Evolutionary conservation across 2,888 invertebrate species (phyloP), one percentile per base, ranked within the genome.

Genomic region (Eueremaeus valkanovi): DNA sequence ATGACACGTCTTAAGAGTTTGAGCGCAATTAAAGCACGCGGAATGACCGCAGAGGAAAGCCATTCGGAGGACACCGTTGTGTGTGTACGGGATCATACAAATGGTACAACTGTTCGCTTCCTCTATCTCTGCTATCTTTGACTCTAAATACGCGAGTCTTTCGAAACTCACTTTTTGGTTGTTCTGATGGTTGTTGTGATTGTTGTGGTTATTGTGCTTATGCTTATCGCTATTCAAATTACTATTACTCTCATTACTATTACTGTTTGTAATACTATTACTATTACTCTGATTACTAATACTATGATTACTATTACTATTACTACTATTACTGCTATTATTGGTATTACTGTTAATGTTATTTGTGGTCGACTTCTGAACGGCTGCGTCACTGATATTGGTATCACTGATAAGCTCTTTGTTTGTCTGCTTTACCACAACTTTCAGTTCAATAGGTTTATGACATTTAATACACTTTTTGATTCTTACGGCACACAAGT

Each of bases 41-140:
- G 90, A 90, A 81, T 93, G 93, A 1, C 93, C 93, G 81, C 93
- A 93, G n/a, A 92, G 85, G 83, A 93, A 93, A 29, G 90, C 92
- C 27, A 92, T 90, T 81, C 92, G 91, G 49, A 90, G 86, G 77
- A 88, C 87, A 16, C 63, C 63, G 29, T 63, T 63, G n/a, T 63
- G 31, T 9, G 63, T 63, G 16, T 63, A 63, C 45, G 91, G 86
- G 81, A 93, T 93, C 92, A 93, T 92, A 83, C 93, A 93, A 80
- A 93, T 93, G 75, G 90, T 89, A 82, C 93, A 93, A 82, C 89
- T 89, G 81, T 91, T 90, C 24, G 91, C 90, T 81, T 93, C 93
- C 82, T 93, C 93, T 79, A 93, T 89, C 84, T 93, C 92, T 61
- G 90, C 90, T 77, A 93, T 89, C 84, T 91, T 90, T 79, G 89